Base-by-base conservation (phyloP, 2,797 vertebrate species). In the Otolemur crassicaudatus region DNA sequence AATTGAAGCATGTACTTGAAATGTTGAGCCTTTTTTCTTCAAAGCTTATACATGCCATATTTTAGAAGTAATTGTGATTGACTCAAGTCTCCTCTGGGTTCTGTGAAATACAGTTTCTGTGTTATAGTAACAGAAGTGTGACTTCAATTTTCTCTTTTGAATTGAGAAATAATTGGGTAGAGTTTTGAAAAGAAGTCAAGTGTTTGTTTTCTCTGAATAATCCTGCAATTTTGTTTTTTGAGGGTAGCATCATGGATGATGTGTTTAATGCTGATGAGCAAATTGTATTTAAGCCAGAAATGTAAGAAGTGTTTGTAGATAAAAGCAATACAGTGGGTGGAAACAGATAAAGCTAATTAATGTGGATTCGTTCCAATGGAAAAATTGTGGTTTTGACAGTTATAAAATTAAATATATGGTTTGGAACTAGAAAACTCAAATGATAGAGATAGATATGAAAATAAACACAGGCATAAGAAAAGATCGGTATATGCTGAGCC, bases 101-200 rank as follows among this genome's bases (percentile, higher is more conserved):
- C 19, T 60, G 29, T 77, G 63, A 95, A 89, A 93, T 72, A 67
- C 25, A 46, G n/a, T 27, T 84, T 87, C 60, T 40, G 22, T 70
- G 56, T 60, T 92, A 73, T 10, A 67, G 75, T 56, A 95, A 90
- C 27, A 96, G 56, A 94, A 86, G 29, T 37, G 20, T 79, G 73
- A 76, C 12, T 90, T 82, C 73, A 86, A 77, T 95, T 87, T 91
- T 60, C 73, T 0, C 7, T 92, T 97, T 97, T 96, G 95, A 98
- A 97, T 84, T 46, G 72, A 95, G 72, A 89, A 94, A 91, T 97
- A 83, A 91, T 87, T 93, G 82, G 97, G 60, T 3, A 90, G 31
- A 34, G 25, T 73, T 96, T 96, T 97, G 76, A 97, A 96, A 96
- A 63, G 83, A 43, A 94, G 86, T 93, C 58, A 86, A 97, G 90